Base-by-base conservation (phyloP, 2,888 invertebrate genomes). In the Cantharis rufa region DNA sequence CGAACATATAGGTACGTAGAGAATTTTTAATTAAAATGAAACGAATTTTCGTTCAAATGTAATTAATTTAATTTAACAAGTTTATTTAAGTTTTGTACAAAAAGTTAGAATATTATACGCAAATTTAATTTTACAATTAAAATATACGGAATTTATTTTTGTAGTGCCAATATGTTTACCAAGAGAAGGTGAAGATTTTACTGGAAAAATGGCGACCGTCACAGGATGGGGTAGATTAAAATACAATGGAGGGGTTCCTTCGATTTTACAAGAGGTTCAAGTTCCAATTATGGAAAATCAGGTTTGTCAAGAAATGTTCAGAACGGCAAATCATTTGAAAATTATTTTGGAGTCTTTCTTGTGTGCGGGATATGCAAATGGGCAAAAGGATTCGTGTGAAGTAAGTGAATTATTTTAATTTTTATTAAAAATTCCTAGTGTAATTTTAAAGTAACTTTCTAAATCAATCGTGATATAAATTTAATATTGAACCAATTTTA, bases 251-350 rank as follows among this genome's bases (percentile, higher is more conserved):
- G 95, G 95, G 11, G 96, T 97, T 2, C 97, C 97, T 0, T 95
- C 95, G 4, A 93, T 96, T 2, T 89, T 97, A 27, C 96, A 97
- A 87, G 96, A 96, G 90, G 97, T 97, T 1, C 94, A 94, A 90
- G 96, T 97, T 21, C 97, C 97, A 48, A 93, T 97, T 79, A 95
- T 97, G 89, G 95, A 96, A 86, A 97, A 97, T 87, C 92, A 92
- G 80, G 95, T 96, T 11, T 97, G 97, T 86, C 97, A 97, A 86
- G 95, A 96, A 86, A 97, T 97, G 97, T 97, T 97, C 91, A 92
- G 94, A 82, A 95, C 95, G 0, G 96, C 95, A 1, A 96, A 96
- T 0, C 97, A 97, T 86, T 91, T 93, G 0, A 97, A 97, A 89
- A 92, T 93, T 84, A 97, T 97, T 79, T 90, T 96, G 28, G 93